phyloP scores from a whole-genome alignment of 1,140 invertebrate genomes.

The Hylaeus volcanicus region DNA sequence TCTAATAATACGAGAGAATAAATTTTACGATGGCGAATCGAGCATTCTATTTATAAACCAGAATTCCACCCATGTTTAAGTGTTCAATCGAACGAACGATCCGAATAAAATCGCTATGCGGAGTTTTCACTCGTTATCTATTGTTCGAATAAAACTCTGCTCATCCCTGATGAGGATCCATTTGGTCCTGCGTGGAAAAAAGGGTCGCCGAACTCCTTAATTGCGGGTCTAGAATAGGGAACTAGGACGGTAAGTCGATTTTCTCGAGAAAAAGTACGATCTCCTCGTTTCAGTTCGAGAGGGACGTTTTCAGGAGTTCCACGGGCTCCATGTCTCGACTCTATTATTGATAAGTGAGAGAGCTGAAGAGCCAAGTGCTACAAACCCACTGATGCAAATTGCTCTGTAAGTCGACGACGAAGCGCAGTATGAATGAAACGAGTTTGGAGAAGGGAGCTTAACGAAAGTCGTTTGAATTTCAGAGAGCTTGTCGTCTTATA shows the following conservation, averaged over 20 bases:
- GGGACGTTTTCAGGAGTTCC: neutral
- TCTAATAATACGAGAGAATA: too few relatives aligned
- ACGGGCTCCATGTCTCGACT: constrained; percentile 7
- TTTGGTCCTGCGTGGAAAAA: neutral
- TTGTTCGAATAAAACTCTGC: too few relatives aligned
- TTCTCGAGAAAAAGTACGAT: neutral
- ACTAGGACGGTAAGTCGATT: neutral
- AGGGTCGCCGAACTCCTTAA: neutral
- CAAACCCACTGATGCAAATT: constrained; percentile 21
- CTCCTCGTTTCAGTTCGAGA: neutral
- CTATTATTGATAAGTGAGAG: constrained; percentile 21
- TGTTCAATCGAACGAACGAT: too few relatives aligned
- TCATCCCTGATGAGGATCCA: neutral
- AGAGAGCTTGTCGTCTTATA: neutral
- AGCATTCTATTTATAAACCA: too few relatives aligned
- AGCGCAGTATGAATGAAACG: constrained; percentile 40
- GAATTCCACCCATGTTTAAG: too few relatives aligned
- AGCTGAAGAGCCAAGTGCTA: constrained; percentile 8
- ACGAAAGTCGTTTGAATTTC: constrained; percentile 46
- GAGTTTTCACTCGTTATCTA: too few relatives aligned
- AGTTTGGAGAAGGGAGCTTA: constrained; percentile 1
- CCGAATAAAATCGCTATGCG: too few relatives aligned
- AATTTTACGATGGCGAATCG: too few relatives aligned
- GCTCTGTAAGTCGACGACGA: constrained; percentile 27
- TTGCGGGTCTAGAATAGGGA: neutral